Evolutionary conservation across 2,797 vertebrate species (phyloP), one percentile per base, ranked within the genome.

Genomic region (Helicolenus hilgendorfi): DNA sequence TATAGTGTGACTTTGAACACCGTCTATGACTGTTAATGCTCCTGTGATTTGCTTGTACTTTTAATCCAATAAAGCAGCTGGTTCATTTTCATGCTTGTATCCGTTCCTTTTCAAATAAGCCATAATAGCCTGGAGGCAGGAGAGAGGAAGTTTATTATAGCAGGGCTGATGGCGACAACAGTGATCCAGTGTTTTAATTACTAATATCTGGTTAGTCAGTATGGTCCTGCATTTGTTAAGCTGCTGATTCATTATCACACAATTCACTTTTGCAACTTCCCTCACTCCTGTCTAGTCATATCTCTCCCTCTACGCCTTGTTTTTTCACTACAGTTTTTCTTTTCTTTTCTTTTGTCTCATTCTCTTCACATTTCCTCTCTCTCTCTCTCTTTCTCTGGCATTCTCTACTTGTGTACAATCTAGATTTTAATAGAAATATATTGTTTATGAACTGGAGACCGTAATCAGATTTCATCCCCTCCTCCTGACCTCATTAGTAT

Each of bases 401-500:
- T 74, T 80, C 65, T 71, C 53, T 77, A 64, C 84, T 79, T 62
- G 75, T 74, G 71, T 88, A 83, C 79, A 91, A 72, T 75, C 84
- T 85, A 78, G 81, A 81, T 94, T 92, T 92, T 95, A 97, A 97
- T 96, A 90, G 92, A 96, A 95, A 96, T 89, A 88, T 96, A 96
- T 97, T 97, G 94, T 96, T 97, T 96, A 96, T 97, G 95, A 97
- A 95, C 94, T 89, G 85, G 73, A 83, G 78, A 87, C 83, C 56
- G 65, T 95, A 94, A 97, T 96, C 90, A 77, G 79, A 97, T 97
- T 96, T 83, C 67, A 75, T 85, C 91, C 86, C 83, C 87, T 94
- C 81, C 83, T 70, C 33, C 84, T 96, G 94, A 97, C 94, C 94
- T 95, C 88, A 94, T 98, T 97, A 97, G 96, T 97, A 97, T 97